Evolutionary conservation across 2,797 vertebrate species (phyloP), one percentile per base, ranked within the genome.

Genomic region (Chiroxiphia lanceolata): DNA sequence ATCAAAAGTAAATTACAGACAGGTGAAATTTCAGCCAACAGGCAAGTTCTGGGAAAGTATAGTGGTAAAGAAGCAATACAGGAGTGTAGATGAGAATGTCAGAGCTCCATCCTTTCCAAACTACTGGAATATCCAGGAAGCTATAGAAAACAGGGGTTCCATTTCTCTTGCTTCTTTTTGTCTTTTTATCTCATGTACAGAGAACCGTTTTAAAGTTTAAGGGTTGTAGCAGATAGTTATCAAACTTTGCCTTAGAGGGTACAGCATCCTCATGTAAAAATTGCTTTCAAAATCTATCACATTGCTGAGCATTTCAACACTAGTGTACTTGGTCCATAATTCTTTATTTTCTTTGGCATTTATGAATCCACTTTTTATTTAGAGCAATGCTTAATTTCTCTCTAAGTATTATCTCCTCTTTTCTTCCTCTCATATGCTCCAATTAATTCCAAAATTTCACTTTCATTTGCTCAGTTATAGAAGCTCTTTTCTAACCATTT

Each of bases 231-330:
- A 88, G 51, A 83, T 33, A 80, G 40, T 45, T 83, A 75, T 27
- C 63, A 79, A 64, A 34, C 79, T 89, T 75, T 86, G 65, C 77
- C 86, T 92, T 36, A 84, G 74, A 59, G 81, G 25, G 27, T 93
- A 86, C 51, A 87, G 21, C 33, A 76, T 40, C n/a, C 34, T 69
- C 4, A 0, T 5, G 69, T 50, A 67, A 84, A 89, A 90, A 65
- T 19, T 47, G 31, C 54, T 90, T 83, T 84, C 67, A 87, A 89
- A 93, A 79, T 31, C 77, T 50, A 29, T 83, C 57, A 51, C n/a
- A 21, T 4, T 33, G n/a, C 36, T 33, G 23, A 94, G 20, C n/a
- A 67, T 76, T 93, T 72, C 70, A 93, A 18, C 53, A 45, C 34
- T 40, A 40, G 4, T 12, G 16, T 33, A 64, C 26, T 38, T 61